These are phyloP conservation scores for Aspiorhynchus laticeps DNA, from an alignment of 2,113 vertebrate genomes.

Conservation along the genomic window DNA sequence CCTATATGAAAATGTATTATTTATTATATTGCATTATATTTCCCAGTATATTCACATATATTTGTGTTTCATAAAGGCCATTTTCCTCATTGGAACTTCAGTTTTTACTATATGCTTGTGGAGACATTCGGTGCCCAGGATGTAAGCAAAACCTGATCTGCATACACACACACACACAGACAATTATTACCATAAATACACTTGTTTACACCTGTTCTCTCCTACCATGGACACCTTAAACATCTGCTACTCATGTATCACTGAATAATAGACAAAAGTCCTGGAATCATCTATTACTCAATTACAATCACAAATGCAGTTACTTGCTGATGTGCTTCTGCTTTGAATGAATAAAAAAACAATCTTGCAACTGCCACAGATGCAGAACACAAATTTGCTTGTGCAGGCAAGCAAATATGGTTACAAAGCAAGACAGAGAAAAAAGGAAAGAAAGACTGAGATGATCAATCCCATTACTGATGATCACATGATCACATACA, in stretches of 20 bases:
- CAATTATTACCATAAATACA: conserved; percentile 19
- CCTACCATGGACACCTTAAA: conserved; percentile 42
- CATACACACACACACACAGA: neutral
- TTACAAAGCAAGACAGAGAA: neutral
- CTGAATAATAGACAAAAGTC: neutral
- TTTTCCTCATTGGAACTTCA: neutral
- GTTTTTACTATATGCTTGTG: neutral
- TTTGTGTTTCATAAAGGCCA: neutral
- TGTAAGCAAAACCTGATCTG: neutral
- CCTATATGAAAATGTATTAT: neutral
- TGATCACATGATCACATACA: conserved; percentile 18
- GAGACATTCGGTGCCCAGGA: neutral
- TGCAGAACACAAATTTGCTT: neutral
- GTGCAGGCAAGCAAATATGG: neutral
- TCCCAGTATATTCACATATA: too few relatives aligned
- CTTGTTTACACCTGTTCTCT: conserved; percentile 35
- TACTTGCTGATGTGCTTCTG: neutral
- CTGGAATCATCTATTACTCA: neutral
- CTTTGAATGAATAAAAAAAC: neutral
- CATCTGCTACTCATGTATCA: conserved; percentile 18
- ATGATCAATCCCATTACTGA: neutral
- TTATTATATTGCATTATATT: neutral
- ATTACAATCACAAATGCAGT: conserved; percentile 10
- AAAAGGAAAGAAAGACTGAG: neutral
- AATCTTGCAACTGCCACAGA: neutral